These are phyloP conservation scores for Phengaris arion DNA, from an alignment of 2,888 invertebrate species.

Conservation along the genomic window DNA sequence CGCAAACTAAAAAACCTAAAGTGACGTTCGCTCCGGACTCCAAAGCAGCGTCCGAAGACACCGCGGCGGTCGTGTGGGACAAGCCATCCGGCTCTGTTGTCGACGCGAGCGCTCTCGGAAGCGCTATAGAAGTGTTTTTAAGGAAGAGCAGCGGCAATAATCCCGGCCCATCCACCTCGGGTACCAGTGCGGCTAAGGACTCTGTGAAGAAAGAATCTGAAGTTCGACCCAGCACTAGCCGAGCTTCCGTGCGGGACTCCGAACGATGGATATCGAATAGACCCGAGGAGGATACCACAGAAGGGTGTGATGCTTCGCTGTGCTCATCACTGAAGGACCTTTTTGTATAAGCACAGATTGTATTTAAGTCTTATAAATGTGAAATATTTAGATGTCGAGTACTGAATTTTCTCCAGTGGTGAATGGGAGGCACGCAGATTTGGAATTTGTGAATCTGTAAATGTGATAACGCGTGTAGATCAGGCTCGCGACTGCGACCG, in stretches of 20 bases:
- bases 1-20: conserved; percentile 71
- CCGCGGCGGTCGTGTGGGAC: conserved; percentile 85
- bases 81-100: conserved; percentile 87
- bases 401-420: conserved; percentile 55
- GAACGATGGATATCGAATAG: conserved; percentile 82
- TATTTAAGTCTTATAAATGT: conserved; percentile 60
- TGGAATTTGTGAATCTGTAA: conserved; percentile 72
- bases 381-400: conserved; percentile 63
- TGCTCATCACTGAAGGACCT: conserved; percentile 92
- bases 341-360: conserved; percentile 83
- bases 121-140: conserved; percentile 90
- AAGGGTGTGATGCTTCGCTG: conserved; percentile 88
- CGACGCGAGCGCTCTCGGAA: conserved; percentile 89
- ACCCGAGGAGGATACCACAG: conserved; percentile 84
- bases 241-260: conserved; percentile 50
- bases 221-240: conserved; percentile 57
- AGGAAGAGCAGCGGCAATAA: conserved; percentile 79
- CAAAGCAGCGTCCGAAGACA: conserved; percentile 77
- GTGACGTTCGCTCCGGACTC: conserved; percentile 82
- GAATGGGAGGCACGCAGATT: conserved; percentile 45
- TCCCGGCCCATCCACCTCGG: conserved; percentile 58
- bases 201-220: conserved; percentile 49
- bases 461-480: conserved; percentile 71
- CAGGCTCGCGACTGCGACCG: conserved; percentile 69
- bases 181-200: conserved; percentile 50